A percentile compares a stretch with the other conserved stretches of the same genome.
Conservation (phyloP, 2,797 vertebrate genomes). For the Eupleurogrammus muticus region DNA sequence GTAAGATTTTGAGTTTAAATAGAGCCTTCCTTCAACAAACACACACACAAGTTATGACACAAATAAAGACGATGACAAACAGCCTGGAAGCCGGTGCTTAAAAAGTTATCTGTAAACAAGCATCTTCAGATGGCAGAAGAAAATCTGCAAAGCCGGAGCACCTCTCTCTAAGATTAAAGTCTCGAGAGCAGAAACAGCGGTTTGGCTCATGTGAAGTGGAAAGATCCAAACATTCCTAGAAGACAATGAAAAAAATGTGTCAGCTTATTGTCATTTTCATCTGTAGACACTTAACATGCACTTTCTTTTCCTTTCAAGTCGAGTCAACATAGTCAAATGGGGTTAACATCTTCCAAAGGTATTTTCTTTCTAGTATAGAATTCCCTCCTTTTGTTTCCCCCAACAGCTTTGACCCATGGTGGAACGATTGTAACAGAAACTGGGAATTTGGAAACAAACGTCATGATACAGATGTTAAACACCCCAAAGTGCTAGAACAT, state of each 20-base stretch:
- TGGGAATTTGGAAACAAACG: no score
- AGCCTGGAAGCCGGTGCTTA: not conserved
- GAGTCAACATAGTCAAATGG: no score
- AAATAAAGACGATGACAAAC: not conserved
- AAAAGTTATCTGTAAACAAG: not conserved
- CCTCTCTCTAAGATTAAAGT: not conserved
- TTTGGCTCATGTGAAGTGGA: not conserved
- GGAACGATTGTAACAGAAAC: not conserved
- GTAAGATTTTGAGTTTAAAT: not conserved
- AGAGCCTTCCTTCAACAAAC: not conserved
- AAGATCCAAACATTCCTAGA: not conserved
- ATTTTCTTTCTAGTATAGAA: no score
- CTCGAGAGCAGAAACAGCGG: not conserved
- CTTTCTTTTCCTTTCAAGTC: no score
- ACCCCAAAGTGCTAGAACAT: no score
- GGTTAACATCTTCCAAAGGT: no score
- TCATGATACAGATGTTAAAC: no score
- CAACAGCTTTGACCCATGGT: no score
- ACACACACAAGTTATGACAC: not conserved
- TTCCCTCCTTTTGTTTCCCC: no score
- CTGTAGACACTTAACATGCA: not conserved
- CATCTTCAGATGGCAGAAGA: not conserved
- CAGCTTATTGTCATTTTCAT: conserved; percentile 14
- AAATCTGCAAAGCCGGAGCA: not conserved
- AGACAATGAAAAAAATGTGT: conserved; percentile 4